These are phyloP conservation scores for Rhinogobius similis DNA, from an alignment of 2,113 vertebrate species.

Conservation along the genomic window DNA sequence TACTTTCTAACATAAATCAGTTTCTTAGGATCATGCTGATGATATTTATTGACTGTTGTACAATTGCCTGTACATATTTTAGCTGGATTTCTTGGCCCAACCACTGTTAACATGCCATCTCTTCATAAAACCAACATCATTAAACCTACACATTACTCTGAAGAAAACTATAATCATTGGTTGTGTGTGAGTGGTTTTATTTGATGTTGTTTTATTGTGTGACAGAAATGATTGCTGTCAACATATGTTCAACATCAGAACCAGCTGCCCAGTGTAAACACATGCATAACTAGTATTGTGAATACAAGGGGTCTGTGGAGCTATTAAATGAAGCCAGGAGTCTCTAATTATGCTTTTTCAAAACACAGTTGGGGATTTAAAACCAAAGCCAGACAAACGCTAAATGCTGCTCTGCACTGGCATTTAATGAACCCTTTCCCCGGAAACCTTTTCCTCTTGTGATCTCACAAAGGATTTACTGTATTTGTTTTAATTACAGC, in stretches of 20 bases:
- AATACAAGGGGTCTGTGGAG: neutral
- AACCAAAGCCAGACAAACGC: neutral
- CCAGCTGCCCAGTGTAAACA: conserved; percentile 5
- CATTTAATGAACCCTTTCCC: conserved; percentile 2
- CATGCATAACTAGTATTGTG: neutral
- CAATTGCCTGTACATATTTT: neutral
- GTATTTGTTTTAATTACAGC: conserved; percentile 4
- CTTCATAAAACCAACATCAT: neutral
- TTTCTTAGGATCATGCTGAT: too few species aligned
- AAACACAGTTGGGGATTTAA: conserved; percentile 10
- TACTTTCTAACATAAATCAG: too few species aligned
- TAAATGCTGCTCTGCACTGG: neutral
- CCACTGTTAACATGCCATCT: neutral
- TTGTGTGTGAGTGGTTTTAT: neutral
- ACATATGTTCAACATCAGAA: conserved; percentile 3
- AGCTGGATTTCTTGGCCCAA: neutral
- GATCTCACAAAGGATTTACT: neutral
- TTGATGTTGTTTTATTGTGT: conserved; percentile 4
- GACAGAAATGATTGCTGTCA: conserved; percentile 10
- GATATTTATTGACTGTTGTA: too few species aligned
- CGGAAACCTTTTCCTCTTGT: neutral
- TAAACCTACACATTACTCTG: neutral
- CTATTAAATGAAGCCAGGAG: conserved; percentile 6
- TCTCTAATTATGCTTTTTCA: conserved; percentile 1
- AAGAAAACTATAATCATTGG: neutral